phyloP scores from a whole-genome alignment of 2,113 vertebrate genomes.

The Myrmecophaga tridactyla region DNA sequence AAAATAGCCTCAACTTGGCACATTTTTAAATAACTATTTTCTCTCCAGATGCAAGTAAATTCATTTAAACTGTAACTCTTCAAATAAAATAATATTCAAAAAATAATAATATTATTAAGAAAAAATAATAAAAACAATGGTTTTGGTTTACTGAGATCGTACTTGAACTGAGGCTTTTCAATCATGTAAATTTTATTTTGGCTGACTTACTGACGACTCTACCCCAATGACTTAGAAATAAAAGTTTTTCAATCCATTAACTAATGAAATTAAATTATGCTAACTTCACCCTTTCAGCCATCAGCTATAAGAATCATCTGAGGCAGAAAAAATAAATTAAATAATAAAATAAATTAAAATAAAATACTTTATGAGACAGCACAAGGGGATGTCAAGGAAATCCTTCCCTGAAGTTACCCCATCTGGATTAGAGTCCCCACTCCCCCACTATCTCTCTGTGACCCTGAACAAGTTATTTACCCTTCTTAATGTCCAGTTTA shows the following conservation, averaged over 20 bases:
- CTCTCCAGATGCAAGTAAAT: neutral
- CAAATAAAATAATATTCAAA: neutral
- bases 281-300: neutral
- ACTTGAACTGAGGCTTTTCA: neutral
- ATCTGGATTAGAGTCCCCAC: neutral
- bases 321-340: neutral
- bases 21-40: neutral
- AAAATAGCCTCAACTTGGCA: neutral
- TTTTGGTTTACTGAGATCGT: neutral
- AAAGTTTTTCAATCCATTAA: neutral
- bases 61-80: neutral
- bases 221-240: neutral
- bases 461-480: neutral
- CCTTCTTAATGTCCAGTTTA: neutral
- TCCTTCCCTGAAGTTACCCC: neutral
- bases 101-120: no score
- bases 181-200: neutral
- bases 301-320: neutral
- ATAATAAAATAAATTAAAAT: no score
- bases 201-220: neutral
- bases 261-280: slow-evolving; percentile 9
- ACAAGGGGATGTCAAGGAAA: neutral
- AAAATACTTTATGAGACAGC: neutral
- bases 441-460: neutral
- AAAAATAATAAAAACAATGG: neutral